A percentile compares a stretch with the other conserved stretches of the same genome.
Conservation (phyloP, 2,888 invertebrate species). For the Ypsolopha sequella region DNA sequence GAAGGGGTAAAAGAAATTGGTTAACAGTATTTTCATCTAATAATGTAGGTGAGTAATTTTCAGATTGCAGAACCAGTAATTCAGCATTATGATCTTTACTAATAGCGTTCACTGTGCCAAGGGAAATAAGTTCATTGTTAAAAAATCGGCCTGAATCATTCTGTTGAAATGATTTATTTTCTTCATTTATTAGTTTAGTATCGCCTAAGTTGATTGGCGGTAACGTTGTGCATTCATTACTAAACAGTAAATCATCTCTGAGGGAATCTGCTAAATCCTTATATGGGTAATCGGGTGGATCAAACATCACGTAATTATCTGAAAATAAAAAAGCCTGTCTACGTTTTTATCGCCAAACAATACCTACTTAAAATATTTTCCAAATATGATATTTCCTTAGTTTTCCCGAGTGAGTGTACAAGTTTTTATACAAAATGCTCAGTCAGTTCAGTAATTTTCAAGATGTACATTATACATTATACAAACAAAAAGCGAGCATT, state of each 20-base stretch:
- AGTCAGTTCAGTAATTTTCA: no score
- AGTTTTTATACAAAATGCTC: no score
- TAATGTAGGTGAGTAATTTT: conserved; percentile 44
- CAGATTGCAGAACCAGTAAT: conserved; percentile 34
- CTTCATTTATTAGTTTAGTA: conserved; percentile 21
- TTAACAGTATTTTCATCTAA: conserved; percentile 58
- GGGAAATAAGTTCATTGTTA: conserved; percentile 27
- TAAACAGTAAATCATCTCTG: conserved; percentile 38
- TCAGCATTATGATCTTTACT: conserved; percentile 23
- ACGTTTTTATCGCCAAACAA: background rate
- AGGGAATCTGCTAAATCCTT: conserved; percentile 42
- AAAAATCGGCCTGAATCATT: conserved; percentile 42
- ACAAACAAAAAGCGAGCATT: no score
- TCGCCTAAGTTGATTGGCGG: conserved; percentile 10
- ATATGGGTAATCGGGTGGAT: conserved; percentile 58
- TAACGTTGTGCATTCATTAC: conserved; percentile 13
- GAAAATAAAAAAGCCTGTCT: conserved; percentile 11
- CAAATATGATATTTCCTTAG: no score
- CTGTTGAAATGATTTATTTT: conserved; percentile 30
- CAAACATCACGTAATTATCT: conserved; percentile 47
- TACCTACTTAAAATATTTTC: no score
- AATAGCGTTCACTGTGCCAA: conserved; percentile 6
- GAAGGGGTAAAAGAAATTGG: conserved; percentile 50
- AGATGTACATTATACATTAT: no score
- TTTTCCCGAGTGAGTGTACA: no score